Evolutionary conservation across 2,797 vertebrate species (phyloP).

Genomic region (Emydoidea blandingii): DNA sequence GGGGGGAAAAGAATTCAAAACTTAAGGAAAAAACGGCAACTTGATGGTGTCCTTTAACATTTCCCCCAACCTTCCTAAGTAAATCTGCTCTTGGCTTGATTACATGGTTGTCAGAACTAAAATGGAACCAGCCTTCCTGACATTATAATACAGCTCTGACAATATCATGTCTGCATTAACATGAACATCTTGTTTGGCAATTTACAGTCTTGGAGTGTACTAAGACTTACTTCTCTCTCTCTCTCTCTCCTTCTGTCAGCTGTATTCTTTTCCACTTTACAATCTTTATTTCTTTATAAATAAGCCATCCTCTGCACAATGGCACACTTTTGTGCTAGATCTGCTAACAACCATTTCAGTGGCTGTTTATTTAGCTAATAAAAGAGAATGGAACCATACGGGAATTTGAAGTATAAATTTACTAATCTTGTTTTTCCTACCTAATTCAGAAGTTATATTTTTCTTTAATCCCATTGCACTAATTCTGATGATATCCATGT

Average conservation of each 20-base stretch:
- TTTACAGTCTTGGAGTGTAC: neutral
- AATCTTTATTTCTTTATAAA: conserved; percentile 31
- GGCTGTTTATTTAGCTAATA: neutral
- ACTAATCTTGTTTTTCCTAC: neutral
- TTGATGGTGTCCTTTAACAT: neutral
- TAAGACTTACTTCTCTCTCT: neutral
- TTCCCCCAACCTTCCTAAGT: neutral
- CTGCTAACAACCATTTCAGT: neutral
- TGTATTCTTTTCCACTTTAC: neutral
- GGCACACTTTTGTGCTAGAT: too few relatives aligned
- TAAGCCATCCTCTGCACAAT: neutral
- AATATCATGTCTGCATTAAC: neutral
- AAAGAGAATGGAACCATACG: neutral
- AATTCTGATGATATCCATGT: neutral
- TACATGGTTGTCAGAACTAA: conserved; percentile 7
- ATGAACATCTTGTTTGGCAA: conserved; percentile 7
- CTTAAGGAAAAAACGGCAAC: neutral
- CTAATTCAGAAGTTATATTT: neutral
- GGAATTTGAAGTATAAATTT: neutral
- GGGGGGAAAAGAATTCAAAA: neutral
- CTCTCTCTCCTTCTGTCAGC: neutral
- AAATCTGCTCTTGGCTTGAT: conserved; percentile 8
- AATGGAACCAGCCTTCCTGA: neutral
- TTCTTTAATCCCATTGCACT: neutral
- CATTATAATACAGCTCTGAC: neutral